Evolutionary conservation across 2,797 vertebrate genomes (phyloP).

Genomic region (Chelonia mydas): DNA sequence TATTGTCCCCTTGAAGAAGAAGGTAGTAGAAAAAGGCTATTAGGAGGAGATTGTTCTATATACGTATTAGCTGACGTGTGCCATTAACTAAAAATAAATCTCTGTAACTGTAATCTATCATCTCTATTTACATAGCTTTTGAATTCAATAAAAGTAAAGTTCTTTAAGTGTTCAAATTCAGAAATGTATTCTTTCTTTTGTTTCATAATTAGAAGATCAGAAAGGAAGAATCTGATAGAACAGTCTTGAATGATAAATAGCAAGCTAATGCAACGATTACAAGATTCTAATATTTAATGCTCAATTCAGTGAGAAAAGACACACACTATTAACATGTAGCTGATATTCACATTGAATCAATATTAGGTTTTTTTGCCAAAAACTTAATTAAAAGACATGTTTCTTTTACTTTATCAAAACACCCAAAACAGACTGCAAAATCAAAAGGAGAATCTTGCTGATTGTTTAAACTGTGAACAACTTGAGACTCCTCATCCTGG

Average conservation of each 20-base stretch:
- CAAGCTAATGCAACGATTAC: fast-evolving
- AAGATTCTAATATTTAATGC: not conserved
- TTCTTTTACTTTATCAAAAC: not conserved
- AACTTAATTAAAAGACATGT: not conserved
- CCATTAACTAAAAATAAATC: not conserved
- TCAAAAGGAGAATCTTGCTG: not conserved
- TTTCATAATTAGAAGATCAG: not conserved
- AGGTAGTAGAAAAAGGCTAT: not conserved
- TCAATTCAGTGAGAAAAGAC: not conserved
- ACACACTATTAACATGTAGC: not conserved
- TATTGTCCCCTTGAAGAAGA: not conserved
- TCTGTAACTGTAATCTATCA: not conserved
- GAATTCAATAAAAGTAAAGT: not conserved
- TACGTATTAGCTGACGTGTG: not conserved
- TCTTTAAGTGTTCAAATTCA: not conserved
- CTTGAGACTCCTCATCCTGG: not conserved
- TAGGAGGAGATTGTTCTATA: not conserved
- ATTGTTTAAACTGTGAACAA: not conserved
- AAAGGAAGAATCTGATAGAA: not conserved
- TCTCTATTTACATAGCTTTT: not conserved
- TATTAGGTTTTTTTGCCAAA: not conserved
- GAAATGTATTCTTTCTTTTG: not conserved
- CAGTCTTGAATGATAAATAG: not conserved
- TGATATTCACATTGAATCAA: not conserved
- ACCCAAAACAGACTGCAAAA: not conserved